Base-by-base conservation (phyloP, 2,113 vertebrate genomes). In the Dipodomys spectabilis region DNA sequence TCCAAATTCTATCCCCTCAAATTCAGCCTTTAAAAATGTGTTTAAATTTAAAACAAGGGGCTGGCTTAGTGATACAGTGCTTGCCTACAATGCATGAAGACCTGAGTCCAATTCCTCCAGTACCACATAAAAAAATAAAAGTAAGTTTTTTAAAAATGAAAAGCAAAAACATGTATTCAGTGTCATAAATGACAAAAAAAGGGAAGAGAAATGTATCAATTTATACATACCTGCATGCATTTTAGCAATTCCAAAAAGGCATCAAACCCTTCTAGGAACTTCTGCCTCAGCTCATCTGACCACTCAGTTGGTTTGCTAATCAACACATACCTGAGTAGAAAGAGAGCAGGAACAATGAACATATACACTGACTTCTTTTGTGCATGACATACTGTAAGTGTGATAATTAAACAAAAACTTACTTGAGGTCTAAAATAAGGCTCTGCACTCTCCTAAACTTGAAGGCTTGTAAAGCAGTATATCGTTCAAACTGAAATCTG, bases 361-460 rank as follows among this genome's bases (percentile, higher is more conserved):
- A 90, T 9, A 49, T 28, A 75, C 44, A 60, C 2, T 35, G 27
- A 53, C 60, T 25, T 28, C 16, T 73, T n/a, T 53, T 57, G 53
- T 57, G 53, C 4, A 8, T 57, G 15, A 89, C 5, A 53, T 49
- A 20, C 35, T 84, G 28, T 30, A 79, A 78, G 7, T 68, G 73
- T 96, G 75, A 88, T 83, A 90, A 95, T 60, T 65, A 32, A 89
- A 30, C 10, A 79, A 11, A 62, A n/a, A 88, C 99, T 98, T 96
- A 99, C 99, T 99, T 99, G 90, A 99, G 98, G 97, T 99, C 99
- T 96, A 99, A 98, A 92, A 99, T 99, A 95, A 99, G 98, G 95
- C 98, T 99, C 97, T 99, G 99, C 81, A 99, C 99, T 71, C 99
- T 98, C 49, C 98, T 98, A 77, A 99, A 99, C 97, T 99, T 99